phyloP scores from a whole-genome alignment of 2,113 vertebrate genomes.

The Megaceryle maxima region DNA sequence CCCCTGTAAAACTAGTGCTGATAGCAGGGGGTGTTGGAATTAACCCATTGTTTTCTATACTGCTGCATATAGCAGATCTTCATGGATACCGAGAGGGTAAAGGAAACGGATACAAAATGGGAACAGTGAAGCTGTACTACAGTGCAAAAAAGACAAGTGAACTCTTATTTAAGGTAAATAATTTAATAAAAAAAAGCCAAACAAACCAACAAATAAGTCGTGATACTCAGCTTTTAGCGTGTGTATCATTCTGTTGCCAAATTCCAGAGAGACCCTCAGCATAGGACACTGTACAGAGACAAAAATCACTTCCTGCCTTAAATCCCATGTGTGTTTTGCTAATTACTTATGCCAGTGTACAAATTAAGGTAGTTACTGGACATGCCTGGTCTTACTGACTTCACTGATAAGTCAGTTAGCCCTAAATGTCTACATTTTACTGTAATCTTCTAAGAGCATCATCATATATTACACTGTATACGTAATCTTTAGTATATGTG shows the following conservation, averaged over 20 bases:
- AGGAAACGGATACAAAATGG: constrained; percentile 70
- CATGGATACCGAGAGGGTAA: constrained; percentile 59
- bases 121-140: constrained; percentile 84
- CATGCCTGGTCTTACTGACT: neutral
- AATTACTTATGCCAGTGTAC: neutral
- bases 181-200: neutral
- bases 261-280: neutral
- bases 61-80: constrained; percentile 86
- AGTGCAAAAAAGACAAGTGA: constrained; percentile 86
- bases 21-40: constrained; percentile 95
- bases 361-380: neutral
- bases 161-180: constrained; percentile 90
- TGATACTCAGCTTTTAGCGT: neutral
- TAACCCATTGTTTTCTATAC: constrained; percentile 94
- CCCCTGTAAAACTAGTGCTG: constrained; percentile 84
- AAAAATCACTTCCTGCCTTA: neutral
- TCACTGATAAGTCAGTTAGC: neutral
- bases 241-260: neutral
- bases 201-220: neutral
- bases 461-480: too few species aligned
- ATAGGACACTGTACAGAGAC: neutral
- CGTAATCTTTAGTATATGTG: too few species aligned
- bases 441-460: neutral
- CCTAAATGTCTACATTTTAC: neutral
- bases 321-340: neutral